Evolutionary conservation across 2,113 vertebrate genomes (phyloP).

Genomic region (Noturus placidus): DNA sequence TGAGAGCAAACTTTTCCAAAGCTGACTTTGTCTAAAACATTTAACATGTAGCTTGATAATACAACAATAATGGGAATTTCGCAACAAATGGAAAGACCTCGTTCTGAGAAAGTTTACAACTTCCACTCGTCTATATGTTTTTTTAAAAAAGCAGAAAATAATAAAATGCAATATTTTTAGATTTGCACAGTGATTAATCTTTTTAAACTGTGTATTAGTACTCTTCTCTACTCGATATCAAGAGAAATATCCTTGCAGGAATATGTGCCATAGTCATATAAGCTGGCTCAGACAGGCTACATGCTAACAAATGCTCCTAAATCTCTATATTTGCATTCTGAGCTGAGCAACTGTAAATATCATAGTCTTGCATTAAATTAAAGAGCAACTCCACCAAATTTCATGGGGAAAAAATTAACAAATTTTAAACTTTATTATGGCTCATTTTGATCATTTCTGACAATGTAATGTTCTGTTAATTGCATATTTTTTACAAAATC

Average conservation of each 20-base stretch:
- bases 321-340: constrained; percentile 3
- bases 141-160: neutral
- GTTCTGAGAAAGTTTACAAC: too few species aligned
- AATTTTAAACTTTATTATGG: neutral
- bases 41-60: too few species aligned
- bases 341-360: neutral
- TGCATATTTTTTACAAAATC: neutral
- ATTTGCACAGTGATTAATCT: neutral
- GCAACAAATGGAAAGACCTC: too few species aligned
- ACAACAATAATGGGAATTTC: too few species aligned
- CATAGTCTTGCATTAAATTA: neutral
- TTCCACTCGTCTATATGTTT: too few species aligned
- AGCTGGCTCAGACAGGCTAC: neutral
- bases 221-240: neutral
- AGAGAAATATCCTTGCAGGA: neutral
- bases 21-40: too few species aligned
- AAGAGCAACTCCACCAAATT: neutral
- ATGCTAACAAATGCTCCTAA: neutral
- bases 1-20: too few species aligned
- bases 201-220: neutral
- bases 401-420: neutral
- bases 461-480: neutral
- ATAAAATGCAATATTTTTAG: neutral
- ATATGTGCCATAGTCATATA: neutral
- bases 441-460: neutral